phyloP scores from a whole-genome alignment of 2,797 vertebrate genomes.

The Limosa lapponica region DNA sequence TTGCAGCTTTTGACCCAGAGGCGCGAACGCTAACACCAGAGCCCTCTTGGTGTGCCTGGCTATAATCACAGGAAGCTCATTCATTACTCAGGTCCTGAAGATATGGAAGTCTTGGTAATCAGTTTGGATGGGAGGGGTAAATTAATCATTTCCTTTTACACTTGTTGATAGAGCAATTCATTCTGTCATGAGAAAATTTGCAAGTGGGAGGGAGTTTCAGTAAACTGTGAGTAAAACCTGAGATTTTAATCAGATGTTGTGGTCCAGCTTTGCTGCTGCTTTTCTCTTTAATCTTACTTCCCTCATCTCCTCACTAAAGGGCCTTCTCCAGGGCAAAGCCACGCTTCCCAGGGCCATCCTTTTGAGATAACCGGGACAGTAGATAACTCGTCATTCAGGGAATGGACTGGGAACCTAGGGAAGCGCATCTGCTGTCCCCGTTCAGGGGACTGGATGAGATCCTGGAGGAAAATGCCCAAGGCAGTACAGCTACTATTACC shows the following conservation, averaged over 20 bases:
- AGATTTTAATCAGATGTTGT: constrained; percentile 4
- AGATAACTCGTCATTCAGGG: not conserved
- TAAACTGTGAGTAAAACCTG: constrained; percentile 21
- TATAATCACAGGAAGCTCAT: constrained; percentile 62
- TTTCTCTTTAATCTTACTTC: not conserved
- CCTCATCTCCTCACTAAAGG: not conserved
- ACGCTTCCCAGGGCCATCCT: not conserved
- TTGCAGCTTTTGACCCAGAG: constrained; percentile 7
- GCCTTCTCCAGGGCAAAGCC: not conserved
- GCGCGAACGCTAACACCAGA: not conserved
- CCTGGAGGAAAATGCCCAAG: not conserved
- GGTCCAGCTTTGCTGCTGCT: not conserved
- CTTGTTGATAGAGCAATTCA: constrained; percentile 53
- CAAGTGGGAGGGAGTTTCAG: not conserved
- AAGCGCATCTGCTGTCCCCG: not conserved
- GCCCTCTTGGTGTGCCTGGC: not conserved
- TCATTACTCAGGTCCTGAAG: constrained; percentile 40
- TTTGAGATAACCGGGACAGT: not conserved
- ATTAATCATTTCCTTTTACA: constrained; percentile 68
- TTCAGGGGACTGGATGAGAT: not conserved
- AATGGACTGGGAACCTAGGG: not conserved
- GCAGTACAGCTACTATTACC: not conserved
- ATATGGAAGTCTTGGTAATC: constrained; percentile 54
- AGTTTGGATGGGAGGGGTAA: constrained; percentile 50
- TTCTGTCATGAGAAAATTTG: constrained; percentile 34